Evolutionary conservation across 2,888 invertebrate species (phyloP).

Genomic region (Drosophila falleni): DNA sequence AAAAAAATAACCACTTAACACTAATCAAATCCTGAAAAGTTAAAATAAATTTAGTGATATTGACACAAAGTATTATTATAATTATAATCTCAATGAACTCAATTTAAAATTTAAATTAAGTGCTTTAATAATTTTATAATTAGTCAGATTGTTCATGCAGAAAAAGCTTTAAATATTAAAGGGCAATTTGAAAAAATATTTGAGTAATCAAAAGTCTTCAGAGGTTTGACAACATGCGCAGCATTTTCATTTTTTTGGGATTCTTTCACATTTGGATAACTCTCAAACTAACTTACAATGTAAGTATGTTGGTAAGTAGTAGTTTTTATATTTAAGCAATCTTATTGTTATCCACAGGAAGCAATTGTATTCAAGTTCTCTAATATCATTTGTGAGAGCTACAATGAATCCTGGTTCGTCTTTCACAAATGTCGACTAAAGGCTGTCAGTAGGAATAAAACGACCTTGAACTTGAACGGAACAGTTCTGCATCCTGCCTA

Average conservation of each 20-base stretch:
- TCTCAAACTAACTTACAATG: neutral
- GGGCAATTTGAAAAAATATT: neutral
- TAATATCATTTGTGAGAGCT: conserved; percentile 38
- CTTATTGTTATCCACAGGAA: conserved; percentile 14
- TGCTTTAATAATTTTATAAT: neutral
- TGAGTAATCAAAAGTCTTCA: neutral
- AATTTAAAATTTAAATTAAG: neutral
- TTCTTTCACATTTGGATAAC: conserved; percentile 8
- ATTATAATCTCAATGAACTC: neutral
- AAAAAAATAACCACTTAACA: no score
- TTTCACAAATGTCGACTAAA: conserved; percentile 43
- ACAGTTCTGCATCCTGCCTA: conserved; percentile 25
- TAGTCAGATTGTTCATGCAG: neutral
- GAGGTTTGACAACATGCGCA: conserved; percentile 1
- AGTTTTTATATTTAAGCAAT: neutral
- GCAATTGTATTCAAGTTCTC: conserved; percentile 41
- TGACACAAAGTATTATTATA: no score
- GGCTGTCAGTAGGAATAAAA: conserved; percentile 41
- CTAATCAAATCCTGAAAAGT: no score
- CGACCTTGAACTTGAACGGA: conserved; percentile 27
- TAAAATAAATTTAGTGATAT: no score
- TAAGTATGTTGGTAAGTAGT: conserved; percentile 2
- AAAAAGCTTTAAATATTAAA: neutral
- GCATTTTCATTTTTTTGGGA: neutral
- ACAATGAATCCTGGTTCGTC: conserved; percentile 47